Conservation (phyloP, 92 coral and sea anemone genomes). For the Parazoanthus darwini region DNA sequence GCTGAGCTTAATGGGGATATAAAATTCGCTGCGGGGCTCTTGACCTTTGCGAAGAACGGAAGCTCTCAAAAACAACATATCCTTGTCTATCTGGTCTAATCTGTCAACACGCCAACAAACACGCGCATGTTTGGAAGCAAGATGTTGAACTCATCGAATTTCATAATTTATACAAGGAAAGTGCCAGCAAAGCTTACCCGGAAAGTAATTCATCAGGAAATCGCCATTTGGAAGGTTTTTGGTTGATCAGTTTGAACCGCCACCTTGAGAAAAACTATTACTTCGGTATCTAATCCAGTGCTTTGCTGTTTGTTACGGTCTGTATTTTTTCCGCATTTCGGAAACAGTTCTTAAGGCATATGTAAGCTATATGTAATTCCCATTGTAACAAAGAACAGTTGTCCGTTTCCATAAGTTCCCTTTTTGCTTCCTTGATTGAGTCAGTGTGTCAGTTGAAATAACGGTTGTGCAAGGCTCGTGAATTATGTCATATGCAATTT, state of each 20-base stretch:
- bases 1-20: no score
- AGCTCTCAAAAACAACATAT: no score
- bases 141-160: constrained; percentile 23
- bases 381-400: no score
- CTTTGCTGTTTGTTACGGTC: constrained; percentile 1
- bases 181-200: constrained; percentile 35
- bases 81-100: constrained; percentile 47
- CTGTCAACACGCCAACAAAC: no score
- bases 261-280: constrained; percentile 38
- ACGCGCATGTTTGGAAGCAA: constrained; percentile 47
- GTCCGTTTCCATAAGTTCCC: no score
- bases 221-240: constrained; percentile 30
- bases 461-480: neutral
- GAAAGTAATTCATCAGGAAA: constrained; percentile 32
- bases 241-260: constrained; percentile 45
- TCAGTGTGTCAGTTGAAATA: constrained; percentile 9
- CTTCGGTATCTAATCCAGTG: no score
- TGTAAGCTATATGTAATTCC: neutral
- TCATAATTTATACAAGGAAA: constrained; percentile 2
- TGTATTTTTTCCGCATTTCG: neutral
- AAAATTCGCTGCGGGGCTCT: no score
- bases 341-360: neutral
- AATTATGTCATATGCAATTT: neutral
- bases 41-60: no score
- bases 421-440: neutral